Evolutionary conservation across 1,140 invertebrate genomes (phyloP), one percentile per base, ranked within the genome.

Genomic region (Charaxes varanes): DNA sequence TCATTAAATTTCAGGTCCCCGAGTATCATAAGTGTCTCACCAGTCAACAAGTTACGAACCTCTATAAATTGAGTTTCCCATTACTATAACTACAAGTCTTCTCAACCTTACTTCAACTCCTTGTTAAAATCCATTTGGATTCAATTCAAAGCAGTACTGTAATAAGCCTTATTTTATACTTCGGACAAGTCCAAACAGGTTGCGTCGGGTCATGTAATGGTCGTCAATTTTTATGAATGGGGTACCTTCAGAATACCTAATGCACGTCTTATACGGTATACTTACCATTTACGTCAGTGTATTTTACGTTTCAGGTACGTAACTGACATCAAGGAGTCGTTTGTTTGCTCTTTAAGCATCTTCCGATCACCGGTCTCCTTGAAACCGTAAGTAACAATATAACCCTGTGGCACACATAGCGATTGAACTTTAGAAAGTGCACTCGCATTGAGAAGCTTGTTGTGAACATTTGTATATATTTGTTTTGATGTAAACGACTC

Each of bases 281-380:
- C 33, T 23, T 19, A 32, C 22, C 38, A 46, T 47, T 53, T 32
- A 48, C 43, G 44, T 40, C 21, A 38, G n/a, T 45, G 23, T 52
- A 48, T 52, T 41, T 51, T 62, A 58, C 15, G 42, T 56, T 57
- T 48, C 59, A 65, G 62, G 59, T 61, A 65, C 57, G 59, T 56
- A 41, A 33, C 31, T 22, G 18, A 35, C 21, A 35, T 33, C 24
- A 28, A 7, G 28, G 14, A 18, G 22, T 42, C 30, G 27, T 42
- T 49, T 33, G 33, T 34, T 38, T 41, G 17, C 22, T 42, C 34
- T 30, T 32, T 31, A 21, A 41, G 16, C 30, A 49, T 42, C 22
- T 7, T 13, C 35, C 24, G 33, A 32, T 37, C 27, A 22, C 17
- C n/a, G 11, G 2, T 18, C 24, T 18, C 32, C 16, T 49, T 31